Conservation (phyloP, 53 echinoderm and acorn worm species). For the Temnopleurus reevesii region DNA sequence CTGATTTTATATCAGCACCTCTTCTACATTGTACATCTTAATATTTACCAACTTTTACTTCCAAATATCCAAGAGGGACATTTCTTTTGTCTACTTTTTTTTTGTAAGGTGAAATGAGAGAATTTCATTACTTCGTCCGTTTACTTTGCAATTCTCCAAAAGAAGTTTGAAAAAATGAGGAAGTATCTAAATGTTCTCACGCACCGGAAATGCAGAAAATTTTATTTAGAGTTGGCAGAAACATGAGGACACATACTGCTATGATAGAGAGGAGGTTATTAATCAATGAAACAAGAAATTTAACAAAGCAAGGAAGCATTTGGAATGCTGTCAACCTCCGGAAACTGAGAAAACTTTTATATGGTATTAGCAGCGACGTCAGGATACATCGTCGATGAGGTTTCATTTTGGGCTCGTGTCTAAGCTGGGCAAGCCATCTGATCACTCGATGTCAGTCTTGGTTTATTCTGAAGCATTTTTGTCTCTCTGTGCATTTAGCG, state of each 20-base stretch:
- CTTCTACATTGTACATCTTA: too few species aligned
- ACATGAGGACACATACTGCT: neutral
- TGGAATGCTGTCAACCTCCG: neutral
- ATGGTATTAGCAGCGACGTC: neutral
- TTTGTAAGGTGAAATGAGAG: too few species aligned
- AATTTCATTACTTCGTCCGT: too few species aligned
- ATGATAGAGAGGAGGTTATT: neutral
- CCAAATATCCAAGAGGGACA: too few species aligned
- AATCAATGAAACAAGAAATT: neutral
- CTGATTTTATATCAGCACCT: too few species aligned
- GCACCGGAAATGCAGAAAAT: too few species aligned
- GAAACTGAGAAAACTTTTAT: slow-evolving; percentile 6
- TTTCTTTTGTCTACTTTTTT: too few species aligned
- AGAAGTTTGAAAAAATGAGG: too few species aligned
- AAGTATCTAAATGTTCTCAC: too few species aligned
- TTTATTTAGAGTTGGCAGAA: too few species aligned
- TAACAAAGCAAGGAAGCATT: neutral
- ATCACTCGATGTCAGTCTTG: neutral
- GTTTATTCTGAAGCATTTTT: neutral
- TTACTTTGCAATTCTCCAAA: too few species aligned
- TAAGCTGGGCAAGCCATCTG: neutral
- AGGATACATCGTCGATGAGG: neutral
- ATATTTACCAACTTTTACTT: too few species aligned
- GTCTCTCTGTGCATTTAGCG: neutral
- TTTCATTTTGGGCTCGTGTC: neutral